Conservation (phyloP, 2,888 invertebrate species). For the Axea sp. region DNA sequence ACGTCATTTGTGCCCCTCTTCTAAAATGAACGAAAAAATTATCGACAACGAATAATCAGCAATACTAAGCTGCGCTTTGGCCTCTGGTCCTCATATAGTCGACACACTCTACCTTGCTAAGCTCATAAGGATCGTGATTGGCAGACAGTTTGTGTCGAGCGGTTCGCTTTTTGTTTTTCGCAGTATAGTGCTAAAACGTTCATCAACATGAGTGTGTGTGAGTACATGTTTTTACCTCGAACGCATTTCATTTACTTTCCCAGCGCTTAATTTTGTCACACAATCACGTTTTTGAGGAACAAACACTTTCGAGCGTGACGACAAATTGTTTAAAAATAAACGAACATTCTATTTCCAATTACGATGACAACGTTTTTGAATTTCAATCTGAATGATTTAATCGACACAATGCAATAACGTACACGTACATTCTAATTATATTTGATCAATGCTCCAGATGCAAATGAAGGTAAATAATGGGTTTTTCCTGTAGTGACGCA, state of each 20-base stretch:
- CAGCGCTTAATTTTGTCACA: no score
- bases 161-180: constrained; percentile 19
- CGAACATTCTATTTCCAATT: no score
- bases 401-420: no score
- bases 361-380: no score
- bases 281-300: no score
- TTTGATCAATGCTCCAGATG: no score
- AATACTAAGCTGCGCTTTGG: constrained; percentile 44
- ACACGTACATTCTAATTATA: no score
- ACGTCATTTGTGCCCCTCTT: constrained; percentile 29
- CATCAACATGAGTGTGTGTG: constrained; percentile 4
- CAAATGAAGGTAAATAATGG: background rate
- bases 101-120: constrained; percentile 41
- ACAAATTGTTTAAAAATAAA: no score
- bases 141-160: constrained; percentile 41
- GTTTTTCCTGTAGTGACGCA: constrained; percentile 17
- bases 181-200: background rate
- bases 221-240: no score
- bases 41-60: constrained; percentile 23
- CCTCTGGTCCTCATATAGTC: constrained; percentile 52
- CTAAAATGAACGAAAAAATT: constrained; percentile 33
- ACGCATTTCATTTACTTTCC: no score
- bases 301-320: no score
- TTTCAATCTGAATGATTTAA: no score
- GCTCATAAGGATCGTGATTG: constrained; percentile 54